Evolutionary conservation across 2,888 invertebrate species (phyloP).

Genomic region (Campoplex nolae): DNA sequence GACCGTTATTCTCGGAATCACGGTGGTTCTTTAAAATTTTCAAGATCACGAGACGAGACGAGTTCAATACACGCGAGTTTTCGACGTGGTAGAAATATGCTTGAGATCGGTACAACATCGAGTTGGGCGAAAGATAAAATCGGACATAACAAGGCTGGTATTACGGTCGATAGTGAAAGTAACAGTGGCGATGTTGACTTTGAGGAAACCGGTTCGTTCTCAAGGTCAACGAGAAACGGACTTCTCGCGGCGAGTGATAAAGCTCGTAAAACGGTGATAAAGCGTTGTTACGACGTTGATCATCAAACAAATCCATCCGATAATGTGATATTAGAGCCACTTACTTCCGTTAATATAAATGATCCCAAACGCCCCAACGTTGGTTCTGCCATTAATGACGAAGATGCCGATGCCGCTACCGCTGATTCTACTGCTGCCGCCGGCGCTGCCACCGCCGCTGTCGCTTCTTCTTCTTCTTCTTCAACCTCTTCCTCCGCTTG

Average conservation of each 20-base stretch:
- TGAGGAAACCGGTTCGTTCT: constrained; percentile 13
- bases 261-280: constrained; percentile 14
- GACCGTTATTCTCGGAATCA: constrained; percentile 64
- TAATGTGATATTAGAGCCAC: constrained; percentile 83
- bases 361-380: constrained; percentile 27
- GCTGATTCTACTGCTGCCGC: neutral
- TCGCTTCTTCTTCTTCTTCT: neutral
- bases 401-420: neutral
- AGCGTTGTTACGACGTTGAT: constrained; percentile 55
- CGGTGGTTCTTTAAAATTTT: constrained; percentile 76
- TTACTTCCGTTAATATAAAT: constrained; percentile 74
- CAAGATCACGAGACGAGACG: constrained; percentile 53
- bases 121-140: neutral
- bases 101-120: constrained; percentile 31
- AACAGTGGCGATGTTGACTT: constrained; percentile 28
- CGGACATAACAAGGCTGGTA: neutral
- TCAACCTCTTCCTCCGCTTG: neutral
- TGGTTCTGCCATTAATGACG: neutral
- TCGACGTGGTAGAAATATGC: constrained; percentile 17
- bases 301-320: constrained; percentile 82
- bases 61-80: constrained; percentile 25
- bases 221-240: constrained; percentile 63
- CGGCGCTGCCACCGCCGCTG: neutral
- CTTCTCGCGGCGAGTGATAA: constrained; percentile 22
- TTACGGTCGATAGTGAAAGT: neutral